Evolutionary conservation across 2,113 vertebrate species (phyloP), one percentile per base, ranked within the genome.

Genomic region (Baryphthengus martii): DNA sequence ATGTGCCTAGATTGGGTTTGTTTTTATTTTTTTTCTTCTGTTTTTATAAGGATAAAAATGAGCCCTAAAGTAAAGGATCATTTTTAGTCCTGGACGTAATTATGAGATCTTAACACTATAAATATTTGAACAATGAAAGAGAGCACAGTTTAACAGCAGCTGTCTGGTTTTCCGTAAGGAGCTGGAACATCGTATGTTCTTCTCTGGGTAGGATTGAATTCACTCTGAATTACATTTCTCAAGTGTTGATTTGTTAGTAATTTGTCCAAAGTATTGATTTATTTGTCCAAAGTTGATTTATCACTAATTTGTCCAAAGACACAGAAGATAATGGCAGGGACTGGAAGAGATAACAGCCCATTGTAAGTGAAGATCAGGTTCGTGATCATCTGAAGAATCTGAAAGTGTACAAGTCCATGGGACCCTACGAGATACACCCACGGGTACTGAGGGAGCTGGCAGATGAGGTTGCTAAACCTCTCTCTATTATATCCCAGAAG

Each of bases 251-350:
- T 86, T 96, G 67, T 91, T 84, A 52, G 49, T 83, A 11, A 70
- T 68, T 96, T 96, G 42, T 72, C 55, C 58, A 44, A 93, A 95
- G 25, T 55, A 18, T 82, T n/a, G n/a, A n/a, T n/a, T n/a, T n/a
- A n/a, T n/a, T n/a, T n/a, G n/a, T n/a, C n/a, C n/a, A n/a, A n/a
- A n/a, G n/a, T n/a, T n/a, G n/a, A n/a, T n/a, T n/a, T n/a, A n/a
- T n/a, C n/a, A n/a, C n/a, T n/a, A n/a, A n/a, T n/a, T n/a, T n/a
- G n/a, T n/a, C n/a, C n/a, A n/a, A n/a, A n/a, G n/a, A n/a, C n/a
- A n/a, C n/a, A n/a, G n/a, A n/a, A n/a, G n/a, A n/a, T n/a, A n/a
- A n/a, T n/a, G n/a, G n/a, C n/a, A n/a, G n/a, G n/a, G n/a, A n/a
- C n/a, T n/a, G n/a, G n/a, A n/a, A n/a, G n/a, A n/a, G n/a, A n/a